phyloP scores from a whole-genome alignment of 2,797 vertebrate genomes.

The Sebastes baramenuke region DNA sequence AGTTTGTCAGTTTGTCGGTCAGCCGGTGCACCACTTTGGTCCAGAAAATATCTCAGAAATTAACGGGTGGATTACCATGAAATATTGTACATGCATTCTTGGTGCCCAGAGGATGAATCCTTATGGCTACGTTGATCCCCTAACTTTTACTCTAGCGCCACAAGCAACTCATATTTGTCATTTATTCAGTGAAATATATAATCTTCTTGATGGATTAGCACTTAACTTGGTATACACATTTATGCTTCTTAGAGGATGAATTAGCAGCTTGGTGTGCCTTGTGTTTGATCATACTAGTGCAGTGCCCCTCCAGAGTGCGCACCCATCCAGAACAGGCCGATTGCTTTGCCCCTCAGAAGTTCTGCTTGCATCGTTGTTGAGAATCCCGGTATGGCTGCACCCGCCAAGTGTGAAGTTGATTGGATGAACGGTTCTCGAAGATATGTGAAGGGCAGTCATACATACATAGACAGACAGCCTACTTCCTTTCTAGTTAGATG shows the following conservation, averaged over 20 bases:
- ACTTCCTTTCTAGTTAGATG: too few species aligned
- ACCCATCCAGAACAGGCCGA: too few species aligned
- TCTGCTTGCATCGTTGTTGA: too few species aligned
- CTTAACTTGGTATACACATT: neutral
- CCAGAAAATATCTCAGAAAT: neutral
- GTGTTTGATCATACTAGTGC: neutral
- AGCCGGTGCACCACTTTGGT: neutral
- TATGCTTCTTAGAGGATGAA: neutral
- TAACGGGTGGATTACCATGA: neutral
- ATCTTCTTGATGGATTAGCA: neutral
- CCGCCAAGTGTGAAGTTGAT: too few species aligned
- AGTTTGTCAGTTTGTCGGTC: neutral
- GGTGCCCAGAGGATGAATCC: neutral
- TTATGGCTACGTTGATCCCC: neutral
- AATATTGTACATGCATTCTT: neutral
- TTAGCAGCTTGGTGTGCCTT: neutral
- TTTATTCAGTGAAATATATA: neutral
- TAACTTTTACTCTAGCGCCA: neutral
- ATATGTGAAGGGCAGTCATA: too few species aligned
- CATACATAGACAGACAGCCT: too few species aligned
- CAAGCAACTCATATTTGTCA: neutral
- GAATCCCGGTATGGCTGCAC: too few species aligned
- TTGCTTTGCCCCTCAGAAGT: too few species aligned
- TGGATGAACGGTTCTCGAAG: too few species aligned
- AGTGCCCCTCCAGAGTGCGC: too few species aligned